Evolutionary conservation across 92 coral and sea anemone genomes (phyloP).

Genomic region (Metridium senile): DNA sequence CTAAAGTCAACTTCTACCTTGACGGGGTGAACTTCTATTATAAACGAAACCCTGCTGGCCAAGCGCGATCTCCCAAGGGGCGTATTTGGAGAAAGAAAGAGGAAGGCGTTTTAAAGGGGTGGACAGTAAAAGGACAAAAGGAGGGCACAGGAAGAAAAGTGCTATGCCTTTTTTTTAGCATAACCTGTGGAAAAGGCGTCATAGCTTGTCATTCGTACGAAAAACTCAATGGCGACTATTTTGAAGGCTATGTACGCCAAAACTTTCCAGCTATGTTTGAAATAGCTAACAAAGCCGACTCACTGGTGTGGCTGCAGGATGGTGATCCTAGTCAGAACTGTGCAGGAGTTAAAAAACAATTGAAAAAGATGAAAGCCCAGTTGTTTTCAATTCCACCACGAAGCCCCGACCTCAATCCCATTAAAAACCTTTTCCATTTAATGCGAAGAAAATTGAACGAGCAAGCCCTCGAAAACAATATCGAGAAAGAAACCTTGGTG

Average conservation of each 20-base stretch:
- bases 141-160: too few species aligned
- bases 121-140: too few species aligned
- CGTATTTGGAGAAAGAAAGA: too few species aligned
- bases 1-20: constrained; percentile 24
- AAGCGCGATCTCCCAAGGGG: too few species aligned
- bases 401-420: constrained; percentile 43
- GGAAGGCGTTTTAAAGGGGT: too few species aligned
- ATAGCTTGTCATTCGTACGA: too few species aligned
- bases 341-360: constrained; percentile 6
- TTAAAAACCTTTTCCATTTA: constrained; percentile 29
- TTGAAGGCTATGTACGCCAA: too few species aligned
- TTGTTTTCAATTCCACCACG: constrained; percentile 20
- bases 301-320: constrained; percentile 9
- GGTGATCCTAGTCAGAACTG: constrained; percentile 31
- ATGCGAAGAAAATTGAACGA: constrained; percentile 13
- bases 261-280: too few species aligned
- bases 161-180: too few species aligned
- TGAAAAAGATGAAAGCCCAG: not conserved
- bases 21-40: constrained; percentile 46
- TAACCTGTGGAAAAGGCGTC: too few species aligned
- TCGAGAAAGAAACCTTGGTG: constrained; percentile 11
- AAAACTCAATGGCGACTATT: too few species aligned
- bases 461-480: constrained; percentile 18
- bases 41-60: constrained; percentile 43
- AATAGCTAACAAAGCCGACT: not conserved